Base-by-base conservation (phyloP, 2,113 vertebrate genomes). In the Anolis carolinensis region DNA sequence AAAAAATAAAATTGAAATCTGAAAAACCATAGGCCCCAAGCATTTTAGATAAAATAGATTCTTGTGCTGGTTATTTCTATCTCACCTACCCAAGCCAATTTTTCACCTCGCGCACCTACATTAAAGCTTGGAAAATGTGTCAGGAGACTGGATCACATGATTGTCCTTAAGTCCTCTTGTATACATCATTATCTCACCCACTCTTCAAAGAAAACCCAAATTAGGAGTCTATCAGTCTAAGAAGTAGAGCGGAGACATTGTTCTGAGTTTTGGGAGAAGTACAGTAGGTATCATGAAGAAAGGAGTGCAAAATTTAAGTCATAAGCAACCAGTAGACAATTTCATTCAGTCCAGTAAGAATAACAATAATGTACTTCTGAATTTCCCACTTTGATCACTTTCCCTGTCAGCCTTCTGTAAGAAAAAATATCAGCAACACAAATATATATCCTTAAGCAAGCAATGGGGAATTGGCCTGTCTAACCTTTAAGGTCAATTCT, bases 401-500 rank as follows among this genome's bases (percentile, higher is more conserved):
- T 89, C 67, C 68, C 84, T 32, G 63, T 78, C 84, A 93, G 68
- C 82, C 91, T 93, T 75, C 72, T 85, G 70, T 79, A 70, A 91
- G 87, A 89, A 79, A 67, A 34, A 23, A 52, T 92, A 94, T 92
- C 23, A 55, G 34, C 87, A 79, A 93, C 95, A 90, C 94, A 90
- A 52, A 30, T 4, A 50, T 1, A 10, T 93, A 93, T 88, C 90
- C 91, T 93, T 93, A 93, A 93, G 86, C 86, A 95, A 95, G 95
- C 79, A 93, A 91, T 89, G 75, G 89, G 79, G 79, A 84, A 94
- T 85, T 74, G 93, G 93, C 89, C 89, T 93, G 92, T 63, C 79
- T 92, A 90, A 96, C 95, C 97, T 95, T 92, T 93, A 87, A 92
- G 96, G 96, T 96, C 95, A 97, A 94, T 88, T 76, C 90, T 88